Conservation (phyloP, 2,113 vertebrate species). For the Rallus limicola region DNA sequence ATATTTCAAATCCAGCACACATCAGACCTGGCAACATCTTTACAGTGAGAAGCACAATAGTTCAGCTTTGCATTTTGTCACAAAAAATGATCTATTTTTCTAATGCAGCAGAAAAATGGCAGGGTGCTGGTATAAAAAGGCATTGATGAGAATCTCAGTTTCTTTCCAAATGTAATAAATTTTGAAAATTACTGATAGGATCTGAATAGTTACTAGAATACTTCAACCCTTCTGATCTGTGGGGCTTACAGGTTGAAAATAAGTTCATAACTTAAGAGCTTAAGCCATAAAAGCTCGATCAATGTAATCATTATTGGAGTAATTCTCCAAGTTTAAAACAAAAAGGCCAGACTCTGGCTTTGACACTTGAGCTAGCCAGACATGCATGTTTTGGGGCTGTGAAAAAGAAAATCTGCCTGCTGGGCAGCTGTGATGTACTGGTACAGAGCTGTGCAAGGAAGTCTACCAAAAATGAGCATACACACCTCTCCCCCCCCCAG, state of each 20-base stretch:
- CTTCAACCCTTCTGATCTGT: constrained; percentile 38
- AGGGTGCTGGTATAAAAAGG: neutral
- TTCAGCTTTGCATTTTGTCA: constrained; percentile 22
- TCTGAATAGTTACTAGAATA: constrained; percentile 1
- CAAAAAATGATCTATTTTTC: constrained; percentile 46
- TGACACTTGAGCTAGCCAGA: neutral
- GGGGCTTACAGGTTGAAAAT: constrained; percentile 6
- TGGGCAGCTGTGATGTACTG: neutral
- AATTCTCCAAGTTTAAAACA: neutral
- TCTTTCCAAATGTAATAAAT: constrained; percentile 33
- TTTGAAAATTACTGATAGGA: constrained; percentile 32
- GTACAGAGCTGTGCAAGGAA: neutral
- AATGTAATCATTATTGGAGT: constrained; percentile 50
- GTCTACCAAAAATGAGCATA: neutral
- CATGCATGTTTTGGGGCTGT: neutral
- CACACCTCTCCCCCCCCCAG: too few relatives aligned
- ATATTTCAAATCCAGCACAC: constrained; percentile 28
- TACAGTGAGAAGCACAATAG: neutral
- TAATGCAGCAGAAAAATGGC: neutral
- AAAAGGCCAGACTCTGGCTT: neutral
- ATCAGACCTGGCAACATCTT: constrained; percentile 11
- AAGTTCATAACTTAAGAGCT: constrained; percentile 47
- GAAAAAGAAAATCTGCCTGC: neutral
- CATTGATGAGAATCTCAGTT: constrained; percentile 17
- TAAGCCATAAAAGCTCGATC: constrained; percentile 36